These are phyloP conservation scores for Prionailurus viverrinus DNA, from an alignment of 2,113 vertebrate species.

Conservation along the genomic window DNA sequence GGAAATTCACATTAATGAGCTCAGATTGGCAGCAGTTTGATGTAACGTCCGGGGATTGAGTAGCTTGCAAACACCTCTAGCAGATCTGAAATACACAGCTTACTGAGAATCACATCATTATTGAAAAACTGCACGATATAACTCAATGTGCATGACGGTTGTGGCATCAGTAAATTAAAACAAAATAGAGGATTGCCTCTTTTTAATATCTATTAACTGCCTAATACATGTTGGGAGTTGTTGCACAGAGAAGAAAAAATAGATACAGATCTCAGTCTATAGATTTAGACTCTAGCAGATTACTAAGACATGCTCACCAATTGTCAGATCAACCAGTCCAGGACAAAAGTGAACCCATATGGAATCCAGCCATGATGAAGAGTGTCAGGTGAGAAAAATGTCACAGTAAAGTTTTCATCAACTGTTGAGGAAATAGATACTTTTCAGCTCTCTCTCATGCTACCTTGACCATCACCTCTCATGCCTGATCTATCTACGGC, in stretches of 20 bases:
- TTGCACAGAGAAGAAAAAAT: neutral
- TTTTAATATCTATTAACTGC: neutral
- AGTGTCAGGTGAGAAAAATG: neutral
- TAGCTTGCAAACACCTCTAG: neutral
- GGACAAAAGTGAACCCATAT: neutral
- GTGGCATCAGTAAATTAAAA: slow-evolving; percentile 19
- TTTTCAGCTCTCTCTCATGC: neutral
- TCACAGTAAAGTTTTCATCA: neutral
- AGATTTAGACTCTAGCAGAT: neutral
- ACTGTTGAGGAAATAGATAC: neutral
- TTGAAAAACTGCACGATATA: neutral
- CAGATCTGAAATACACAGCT: neutral
- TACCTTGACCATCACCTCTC: neutral
- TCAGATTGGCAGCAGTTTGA: neutral
- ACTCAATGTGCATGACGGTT: neutral
- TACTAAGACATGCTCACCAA: neutral
- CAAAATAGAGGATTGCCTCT: neutral
- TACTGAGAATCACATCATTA: slow-evolving; percentile 24
- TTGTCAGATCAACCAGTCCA: neutral
- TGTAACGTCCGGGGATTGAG: neutral
- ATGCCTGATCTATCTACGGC: neutral
- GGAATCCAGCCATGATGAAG: neutral
- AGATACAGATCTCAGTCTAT: neutral
- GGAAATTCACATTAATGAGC: slow-evolving; percentile 2
- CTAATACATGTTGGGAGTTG: neutral